phyloP scores from a whole-genome alignment of 1,140 invertebrate species.

The Rhopalosiphum padi region DNA sequence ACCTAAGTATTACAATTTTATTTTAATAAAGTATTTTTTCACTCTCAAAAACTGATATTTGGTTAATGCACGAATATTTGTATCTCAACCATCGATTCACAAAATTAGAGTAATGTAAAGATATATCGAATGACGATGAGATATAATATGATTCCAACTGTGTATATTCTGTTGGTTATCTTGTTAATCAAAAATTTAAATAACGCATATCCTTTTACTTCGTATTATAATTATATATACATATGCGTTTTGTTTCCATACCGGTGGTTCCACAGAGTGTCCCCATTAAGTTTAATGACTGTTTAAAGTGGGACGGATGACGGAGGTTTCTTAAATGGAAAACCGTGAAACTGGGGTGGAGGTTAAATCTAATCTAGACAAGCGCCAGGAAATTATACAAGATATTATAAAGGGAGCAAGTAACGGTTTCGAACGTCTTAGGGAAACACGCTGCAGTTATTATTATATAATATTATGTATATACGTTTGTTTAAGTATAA shows the following conservation, averaged over 20 bases:
- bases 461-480: slow-evolving; percentile 38
- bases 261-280: slow-evolving; percentile 13
- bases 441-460: slow-evolving; percentile 1
- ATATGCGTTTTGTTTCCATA: slow-evolving; percentile 43
- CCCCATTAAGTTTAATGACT: slow-evolving; percentile 56
- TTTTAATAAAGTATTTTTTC: background rate
- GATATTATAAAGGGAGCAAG: slow-evolving; percentile 35
- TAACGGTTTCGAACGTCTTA: slow-evolving; percentile 44
- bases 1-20: background rate
- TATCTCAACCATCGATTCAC: background rate
- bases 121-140: background rate
- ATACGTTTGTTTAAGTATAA: slow-evolving; percentile 14
- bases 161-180: background rate
- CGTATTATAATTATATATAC: slow-evolving; percentile 19
- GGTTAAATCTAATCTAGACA: slow-evolving; percentile 54
- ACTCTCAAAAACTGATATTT: background rate
- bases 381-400: slow-evolving; percentile 55
- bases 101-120: background rate
- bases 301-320: slow-evolving; percentile 47
- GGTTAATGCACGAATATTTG: background rate
- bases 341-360: slow-evolving; percentile 16
- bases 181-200: slow-evolving; percentile 38
- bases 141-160: background rate
- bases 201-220: background rate
- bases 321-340: slow-evolving; percentile 50